These are phyloP conservation scores for Amblyopsis rosae DNA, from an alignment of 2,113 vertebrate species.

Conservation along the genomic window DNA sequence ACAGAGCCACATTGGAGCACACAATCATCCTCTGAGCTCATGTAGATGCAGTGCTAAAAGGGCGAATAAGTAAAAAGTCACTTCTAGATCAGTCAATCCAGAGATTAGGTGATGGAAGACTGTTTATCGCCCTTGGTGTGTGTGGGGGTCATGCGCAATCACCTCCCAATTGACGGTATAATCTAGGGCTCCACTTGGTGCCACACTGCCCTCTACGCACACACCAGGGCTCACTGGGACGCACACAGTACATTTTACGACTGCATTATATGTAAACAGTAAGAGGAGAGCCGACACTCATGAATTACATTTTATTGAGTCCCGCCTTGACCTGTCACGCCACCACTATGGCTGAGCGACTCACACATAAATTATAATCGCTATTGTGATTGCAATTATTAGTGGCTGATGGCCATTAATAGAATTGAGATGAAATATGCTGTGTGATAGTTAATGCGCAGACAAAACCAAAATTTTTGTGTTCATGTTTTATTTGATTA, in stretches of 20 bases:
- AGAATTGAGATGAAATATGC: too few relatives aligned
- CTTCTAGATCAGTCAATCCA: constrained; percentile 40
- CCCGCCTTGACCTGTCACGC: too few relatives aligned
- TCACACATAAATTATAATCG: too few relatives aligned
- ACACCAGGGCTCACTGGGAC: too few relatives aligned
- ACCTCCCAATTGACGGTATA: constrained; percentile 42
- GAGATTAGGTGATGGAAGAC: constrained; percentile 53
- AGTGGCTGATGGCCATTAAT: too few relatives aligned
- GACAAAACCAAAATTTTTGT: not conserved
- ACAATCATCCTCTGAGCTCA: constrained; percentile 54
- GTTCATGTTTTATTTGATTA: constrained; percentile 15
- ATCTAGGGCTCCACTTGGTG: not conserved
- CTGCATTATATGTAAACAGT: constrained; percentile 41
- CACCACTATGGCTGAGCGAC: too few relatives aligned
- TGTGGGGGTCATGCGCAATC: constrained; percentile 42
- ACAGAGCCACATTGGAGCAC: constrained; percentile 37
- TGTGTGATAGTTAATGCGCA: too few relatives aligned
- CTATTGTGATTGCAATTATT: too few relatives aligned
- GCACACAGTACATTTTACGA: too few relatives aligned
- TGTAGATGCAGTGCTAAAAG: constrained; percentile 23
- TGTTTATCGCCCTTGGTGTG: constrained; percentile 62
- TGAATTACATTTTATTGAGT: constrained; percentile 1
- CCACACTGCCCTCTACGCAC: not conserved
- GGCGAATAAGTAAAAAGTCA: constrained; percentile 30
- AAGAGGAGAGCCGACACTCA: constrained; percentile 35